Conservation (phyloP, 1,140 invertebrate species). For the Danaus melanippus region DNA sequence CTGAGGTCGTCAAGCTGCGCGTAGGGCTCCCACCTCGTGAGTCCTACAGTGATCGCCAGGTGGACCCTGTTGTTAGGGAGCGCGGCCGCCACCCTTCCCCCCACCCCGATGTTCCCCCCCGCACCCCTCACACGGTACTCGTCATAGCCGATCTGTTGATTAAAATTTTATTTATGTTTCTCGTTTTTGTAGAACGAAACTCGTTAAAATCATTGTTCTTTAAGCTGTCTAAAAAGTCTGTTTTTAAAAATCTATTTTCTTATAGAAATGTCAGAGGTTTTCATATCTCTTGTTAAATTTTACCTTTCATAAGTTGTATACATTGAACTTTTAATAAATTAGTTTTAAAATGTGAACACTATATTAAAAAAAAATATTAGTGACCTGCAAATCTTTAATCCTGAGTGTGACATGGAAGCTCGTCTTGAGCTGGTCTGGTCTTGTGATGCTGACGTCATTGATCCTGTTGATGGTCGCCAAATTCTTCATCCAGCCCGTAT, state of each 20-base stretch:
- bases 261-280: too few species aligned
- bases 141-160: conserved; percentile 48
- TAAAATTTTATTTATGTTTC: background rate
- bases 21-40: conserved; percentile 49
- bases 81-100: conserved; percentile 36
- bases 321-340: too few species aligned
- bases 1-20: conserved; percentile 49
- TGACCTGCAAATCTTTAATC: conserved; percentile 58
- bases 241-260: too few species aligned
- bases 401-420: conserved; percentile 51
- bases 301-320: too few species aligned
- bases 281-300: too few species aligned
- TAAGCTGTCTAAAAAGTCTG: too few species aligned
- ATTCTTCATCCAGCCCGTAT: conserved; percentile 60
- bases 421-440: conserved; percentile 41
- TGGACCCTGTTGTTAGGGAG: conserved; percentile 34
- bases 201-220: background rate
- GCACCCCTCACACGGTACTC: conserved; percentile 50
- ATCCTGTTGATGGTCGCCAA: conserved; percentile 56
- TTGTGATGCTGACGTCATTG: conserved; percentile 52
- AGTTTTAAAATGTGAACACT: too few species aligned
- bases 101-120: conserved; percentile 40
- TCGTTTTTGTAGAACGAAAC: background rate
- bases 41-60: conserved; percentile 39
- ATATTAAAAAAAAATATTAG: background rate